Conservation (phyloP, 2,888 invertebrate genomes). For the Prosapia bicincta region DNA sequence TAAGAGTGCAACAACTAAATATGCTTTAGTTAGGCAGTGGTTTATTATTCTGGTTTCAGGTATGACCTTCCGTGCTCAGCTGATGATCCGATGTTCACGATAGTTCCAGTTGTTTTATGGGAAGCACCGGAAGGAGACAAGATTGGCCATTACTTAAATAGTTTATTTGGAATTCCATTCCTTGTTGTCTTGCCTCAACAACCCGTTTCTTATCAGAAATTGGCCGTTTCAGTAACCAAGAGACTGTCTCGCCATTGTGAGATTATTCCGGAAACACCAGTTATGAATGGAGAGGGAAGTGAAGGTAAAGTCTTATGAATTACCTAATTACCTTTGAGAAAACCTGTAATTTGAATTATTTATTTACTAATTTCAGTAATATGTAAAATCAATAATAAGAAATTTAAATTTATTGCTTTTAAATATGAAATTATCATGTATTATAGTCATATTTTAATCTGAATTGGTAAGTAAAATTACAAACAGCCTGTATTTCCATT, state of each 20-base stretch:
- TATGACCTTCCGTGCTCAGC: background rate
- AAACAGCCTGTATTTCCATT: no score
- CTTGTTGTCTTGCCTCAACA: conserved; percentile 22
- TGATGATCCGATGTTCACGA: background rate
- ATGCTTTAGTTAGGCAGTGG: no score
- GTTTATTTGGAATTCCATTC: conserved; percentile 33
- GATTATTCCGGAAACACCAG: background rate
- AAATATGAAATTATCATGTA: no score
- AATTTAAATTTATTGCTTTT: no score
- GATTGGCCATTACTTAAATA: conserved; percentile 18
- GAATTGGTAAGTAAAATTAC: no score
- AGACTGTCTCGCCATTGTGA: background rate
- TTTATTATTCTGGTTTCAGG: no score
- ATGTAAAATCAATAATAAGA: no score
- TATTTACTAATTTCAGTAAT: no score
- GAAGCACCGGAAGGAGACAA: conserved; percentile 23
- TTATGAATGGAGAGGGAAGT: background rate
- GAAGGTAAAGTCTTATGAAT: background rate
- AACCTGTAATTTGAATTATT: no score
- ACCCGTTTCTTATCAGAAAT: background rate
- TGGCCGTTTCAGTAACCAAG: background rate
- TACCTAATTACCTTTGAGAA: no score
- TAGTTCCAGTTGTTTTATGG: conserved; percentile 32
- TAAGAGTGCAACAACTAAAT: no score
- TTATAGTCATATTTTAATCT: no score